Evolutionary conservation across 35 echinoderm and acorn worm genomes (phyloP).

Genomic region (Hemicentrotus pulcherrimus): DNA sequence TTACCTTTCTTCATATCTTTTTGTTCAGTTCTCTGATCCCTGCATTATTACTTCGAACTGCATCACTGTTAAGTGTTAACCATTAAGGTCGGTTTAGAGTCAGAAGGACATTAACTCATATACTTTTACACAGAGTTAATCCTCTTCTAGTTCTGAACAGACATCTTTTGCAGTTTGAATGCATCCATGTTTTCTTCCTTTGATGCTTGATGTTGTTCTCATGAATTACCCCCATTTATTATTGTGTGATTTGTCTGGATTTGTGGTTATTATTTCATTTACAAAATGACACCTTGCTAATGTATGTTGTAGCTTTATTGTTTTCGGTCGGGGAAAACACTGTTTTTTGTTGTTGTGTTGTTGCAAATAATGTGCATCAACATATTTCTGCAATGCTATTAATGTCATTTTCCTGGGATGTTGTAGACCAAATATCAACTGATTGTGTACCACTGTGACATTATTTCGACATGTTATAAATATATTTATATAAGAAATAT

Average conservation of each 20-base stretch:
- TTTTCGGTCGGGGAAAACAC: neutral
- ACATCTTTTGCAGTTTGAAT: too few species aligned
- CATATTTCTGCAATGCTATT: neutral
- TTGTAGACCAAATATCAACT: neutral
- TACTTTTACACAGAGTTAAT: too few species aligned
- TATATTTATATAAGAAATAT: slow-evolving; percentile 7
- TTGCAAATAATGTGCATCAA: neutral
- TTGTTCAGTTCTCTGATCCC: too few species aligned
- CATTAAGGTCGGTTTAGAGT: too few species aligned
- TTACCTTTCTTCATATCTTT: too few species aligned
- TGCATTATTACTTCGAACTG: too few species aligned
- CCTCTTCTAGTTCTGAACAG: too few species aligned
- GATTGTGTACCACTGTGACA: neutral
- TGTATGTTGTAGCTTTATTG: neutral
- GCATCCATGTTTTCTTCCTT: too few species aligned
- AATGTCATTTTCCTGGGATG: neutral
- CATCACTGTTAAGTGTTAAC: too few species aligned
- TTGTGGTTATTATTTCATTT: neutral
- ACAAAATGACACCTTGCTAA: slow-evolving; percentile 12
- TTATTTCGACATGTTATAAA: slow-evolving; percentile 14
- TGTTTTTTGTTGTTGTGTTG: neutral
- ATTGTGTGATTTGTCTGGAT: neutral
- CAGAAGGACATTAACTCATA: too few species aligned
- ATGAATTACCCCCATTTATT: neutral
- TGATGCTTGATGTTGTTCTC: too few species aligned